phyloP scores from a whole-genome alignment of 1,140 invertebrate genomes.

The Psix sp. region DNA sequence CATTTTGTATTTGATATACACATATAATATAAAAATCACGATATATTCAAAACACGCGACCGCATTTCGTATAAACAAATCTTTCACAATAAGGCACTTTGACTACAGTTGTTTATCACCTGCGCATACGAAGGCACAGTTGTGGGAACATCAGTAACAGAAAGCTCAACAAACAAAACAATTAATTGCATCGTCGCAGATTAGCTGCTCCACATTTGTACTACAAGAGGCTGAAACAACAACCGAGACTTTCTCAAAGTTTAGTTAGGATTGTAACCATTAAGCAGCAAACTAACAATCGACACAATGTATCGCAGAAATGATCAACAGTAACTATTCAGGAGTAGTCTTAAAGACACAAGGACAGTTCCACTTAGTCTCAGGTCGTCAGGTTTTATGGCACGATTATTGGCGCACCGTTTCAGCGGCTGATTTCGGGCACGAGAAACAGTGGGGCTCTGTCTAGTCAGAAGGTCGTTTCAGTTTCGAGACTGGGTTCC shows the following conservation, averaged over 20 bases:
- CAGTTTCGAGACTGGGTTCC: slow-evolving; percentile 71
- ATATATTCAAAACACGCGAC: too few relatives aligned
- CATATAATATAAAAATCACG: too few relatives aligned
- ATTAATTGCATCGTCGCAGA: not conserved
- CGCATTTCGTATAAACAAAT: too few relatives aligned
- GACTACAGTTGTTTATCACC: too few relatives aligned
- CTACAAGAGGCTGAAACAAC: slow-evolving; percentile 5
- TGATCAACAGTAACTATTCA: too few relatives aligned
- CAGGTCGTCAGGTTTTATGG: slow-evolving; percentile 26
- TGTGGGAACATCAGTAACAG: slow-evolving; percentile 11
- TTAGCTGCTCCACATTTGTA: slow-evolving; percentile 15
- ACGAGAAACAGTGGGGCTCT: slow-evolving; percentile 29
- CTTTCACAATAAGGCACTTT: too few relatives aligned
- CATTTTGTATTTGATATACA: too few relatives aligned
- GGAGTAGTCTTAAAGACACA: too few relatives aligned
- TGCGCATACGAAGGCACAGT: too few relatives aligned
- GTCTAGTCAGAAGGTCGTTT: slow-evolving; percentile 73
- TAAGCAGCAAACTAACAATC: not conserved
- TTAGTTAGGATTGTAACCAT: not conserved
- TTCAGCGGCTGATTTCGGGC: slow-evolving; percentile 39
- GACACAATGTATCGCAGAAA: too few relatives aligned
- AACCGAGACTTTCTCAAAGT: too few relatives aligned
- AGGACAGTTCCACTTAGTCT: too few relatives aligned
- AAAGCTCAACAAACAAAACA: not conserved
- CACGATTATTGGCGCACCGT: slow-evolving; percentile 16